Conservation (phyloP, 1,140 invertebrate genomes). For the Belonocnema kinseyi region DNA sequence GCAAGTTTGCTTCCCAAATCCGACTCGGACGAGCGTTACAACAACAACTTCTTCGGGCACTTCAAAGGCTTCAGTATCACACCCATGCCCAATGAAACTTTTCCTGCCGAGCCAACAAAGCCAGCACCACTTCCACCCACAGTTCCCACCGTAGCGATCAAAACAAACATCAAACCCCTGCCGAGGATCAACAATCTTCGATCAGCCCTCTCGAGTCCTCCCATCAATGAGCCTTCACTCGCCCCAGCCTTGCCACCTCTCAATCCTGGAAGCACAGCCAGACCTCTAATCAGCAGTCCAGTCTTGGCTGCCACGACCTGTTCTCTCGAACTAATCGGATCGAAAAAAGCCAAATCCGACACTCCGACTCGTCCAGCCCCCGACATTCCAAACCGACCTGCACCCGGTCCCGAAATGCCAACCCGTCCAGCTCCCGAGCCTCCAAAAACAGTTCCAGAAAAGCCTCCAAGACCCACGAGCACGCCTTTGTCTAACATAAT, state of each 20-base stretch:
- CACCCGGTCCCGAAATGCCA: conserved; percentile 62
- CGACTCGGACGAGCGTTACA: conserved; percentile 72
- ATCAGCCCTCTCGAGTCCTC: conserved; percentile 37
- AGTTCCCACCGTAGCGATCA: conserved; percentile 69
- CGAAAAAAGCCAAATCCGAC: conserved; percentile 64
- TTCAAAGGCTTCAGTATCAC: conserved; percentile 89
- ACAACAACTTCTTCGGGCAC: conserved; percentile 85
- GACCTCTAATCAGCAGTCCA: conserved; percentile 87
- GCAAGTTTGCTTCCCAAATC: conserved; percentile 76
- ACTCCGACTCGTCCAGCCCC: conserved; percentile 77
- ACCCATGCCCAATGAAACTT: conserved; percentile 75
- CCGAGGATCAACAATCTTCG: conserved; percentile 57
- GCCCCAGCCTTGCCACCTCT: conserved; percentile 78
- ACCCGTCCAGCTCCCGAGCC: conserved; percentile 43
- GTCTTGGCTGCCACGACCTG: conserved; percentile 87
- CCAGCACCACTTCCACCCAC: conserved; percentile 70
- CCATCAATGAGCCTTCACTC: conserved; percentile 62
- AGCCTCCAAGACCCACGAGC: conserved; percentile 57
- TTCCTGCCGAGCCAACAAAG: conserved; percentile 65
- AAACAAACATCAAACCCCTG: conserved; percentile 62
- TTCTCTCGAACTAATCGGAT: conserved; percentile 82
- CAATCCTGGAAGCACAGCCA: conserved; percentile 77
- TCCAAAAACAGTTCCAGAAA: conserved; percentile 30
- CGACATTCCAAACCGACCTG: conserved; percentile 73
- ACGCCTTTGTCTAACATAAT: conserved; percentile 50